These are phyloP conservation scores for Ranitomeya variabilis DNA, from an alignment of 2,113 vertebrate species.

Conservation along the genomic window DNA sequence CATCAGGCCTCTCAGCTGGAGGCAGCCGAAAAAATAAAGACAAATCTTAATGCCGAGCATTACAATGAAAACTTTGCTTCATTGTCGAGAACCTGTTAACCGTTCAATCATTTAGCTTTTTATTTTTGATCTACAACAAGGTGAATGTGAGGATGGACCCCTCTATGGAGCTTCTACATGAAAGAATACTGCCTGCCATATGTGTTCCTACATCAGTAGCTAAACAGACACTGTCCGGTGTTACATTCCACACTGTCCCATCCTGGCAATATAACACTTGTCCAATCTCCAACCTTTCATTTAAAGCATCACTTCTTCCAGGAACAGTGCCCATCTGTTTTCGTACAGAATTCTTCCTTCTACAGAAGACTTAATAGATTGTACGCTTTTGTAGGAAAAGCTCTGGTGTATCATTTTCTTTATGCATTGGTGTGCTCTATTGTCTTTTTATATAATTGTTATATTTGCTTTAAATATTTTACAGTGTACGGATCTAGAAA, in stretches of 20 bases:
- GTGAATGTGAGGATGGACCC: background rate
- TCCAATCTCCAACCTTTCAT: slow-evolving; percentile 7
- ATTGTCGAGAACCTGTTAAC: background rate
- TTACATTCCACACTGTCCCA: background rate
- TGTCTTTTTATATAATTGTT: background rate
- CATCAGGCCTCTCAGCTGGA: slow-evolving; percentile 72
- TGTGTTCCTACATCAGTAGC: background rate
- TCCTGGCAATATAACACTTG: slow-evolving; percentile 27
- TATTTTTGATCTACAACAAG: background rate
- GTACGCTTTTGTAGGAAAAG: background rate
- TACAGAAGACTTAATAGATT: background rate
- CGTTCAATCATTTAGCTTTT: background rate
- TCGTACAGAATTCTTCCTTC: background rate
- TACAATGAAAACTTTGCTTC: background rate
- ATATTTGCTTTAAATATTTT: no score
- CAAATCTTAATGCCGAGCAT: slow-evolving; percentile 2
- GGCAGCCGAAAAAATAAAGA: slow-evolving; percentile 69
- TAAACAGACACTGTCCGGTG: slow-evolving; percentile 6
- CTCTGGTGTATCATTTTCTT: background rate
- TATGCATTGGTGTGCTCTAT: background rate
- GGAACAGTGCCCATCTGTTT: slow-evolving; percentile 8
- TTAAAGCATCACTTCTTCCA: background rate
- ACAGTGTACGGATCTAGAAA: no score
- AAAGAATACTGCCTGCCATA: background rate
- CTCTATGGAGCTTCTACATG: background rate